Conservation (phyloP, 2,888 invertebrate genomes). For the Hyposoter didymator region DNA sequence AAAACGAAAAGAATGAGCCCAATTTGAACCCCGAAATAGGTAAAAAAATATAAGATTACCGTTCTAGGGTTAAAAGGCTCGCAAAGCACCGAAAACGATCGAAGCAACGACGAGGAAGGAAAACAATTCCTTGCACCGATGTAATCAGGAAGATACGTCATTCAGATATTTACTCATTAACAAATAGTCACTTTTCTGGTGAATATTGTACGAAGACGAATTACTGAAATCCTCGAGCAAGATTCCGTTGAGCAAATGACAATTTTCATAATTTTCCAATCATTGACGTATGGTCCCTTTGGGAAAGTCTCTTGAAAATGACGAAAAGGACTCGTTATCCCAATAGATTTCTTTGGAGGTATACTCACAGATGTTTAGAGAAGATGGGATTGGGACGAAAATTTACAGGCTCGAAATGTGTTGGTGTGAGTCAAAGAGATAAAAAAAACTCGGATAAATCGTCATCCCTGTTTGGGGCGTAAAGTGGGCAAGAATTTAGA, state of each 20-base stretch:
- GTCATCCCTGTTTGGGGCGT: constrained; percentile 17
- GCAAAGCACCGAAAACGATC: too few relatives aligned
- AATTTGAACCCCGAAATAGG: too few relatives aligned
- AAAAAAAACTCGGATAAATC: constrained; percentile 33
- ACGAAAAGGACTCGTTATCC: constrained; percentile 38
- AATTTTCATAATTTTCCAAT: background rate
- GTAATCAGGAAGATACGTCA: too few relatives aligned
- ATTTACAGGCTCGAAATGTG: constrained; percentile 9
- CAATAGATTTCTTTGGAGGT: constrained; percentile 3
- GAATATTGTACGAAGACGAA: background rate
- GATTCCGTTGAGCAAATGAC: background rate
- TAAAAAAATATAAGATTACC: too few relatives aligned
- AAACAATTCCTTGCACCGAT: too few relatives aligned
- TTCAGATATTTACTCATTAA: background rate
- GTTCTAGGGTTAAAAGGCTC: too few relatives aligned
- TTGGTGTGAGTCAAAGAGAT: constrained; percentile 31
- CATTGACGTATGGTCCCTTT: background rate
- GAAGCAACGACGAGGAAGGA: too few relatives aligned
- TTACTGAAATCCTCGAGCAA: background rate
- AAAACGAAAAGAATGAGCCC: too few relatives aligned
- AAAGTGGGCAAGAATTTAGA: constrained; percentile 29
- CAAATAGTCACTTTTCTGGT: background rate
- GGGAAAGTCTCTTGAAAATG: constrained; percentile 18
- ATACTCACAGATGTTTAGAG: constrained; percentile 24
- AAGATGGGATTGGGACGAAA: constrained; percentile 29